Base-by-base conservation (phyloP, 2,113 vertebrate genomes). In the Ageneiosus marmoratus region DNA sequence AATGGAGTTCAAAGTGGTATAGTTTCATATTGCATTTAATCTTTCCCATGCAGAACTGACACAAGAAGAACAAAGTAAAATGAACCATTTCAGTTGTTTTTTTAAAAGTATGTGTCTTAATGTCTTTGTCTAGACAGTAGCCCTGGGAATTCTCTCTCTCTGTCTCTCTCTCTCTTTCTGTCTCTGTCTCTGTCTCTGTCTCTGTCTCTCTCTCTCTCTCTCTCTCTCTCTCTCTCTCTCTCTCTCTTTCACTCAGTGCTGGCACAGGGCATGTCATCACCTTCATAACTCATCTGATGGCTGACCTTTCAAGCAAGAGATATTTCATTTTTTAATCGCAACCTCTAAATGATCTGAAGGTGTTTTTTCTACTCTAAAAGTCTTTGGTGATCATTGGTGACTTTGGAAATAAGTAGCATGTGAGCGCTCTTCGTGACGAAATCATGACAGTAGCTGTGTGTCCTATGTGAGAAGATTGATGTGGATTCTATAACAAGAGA, bases 271-370 rank as follows among this genome's bases (percentile, higher is more conserved):
- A 75, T 48, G 41, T 62, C 56, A 63, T 55, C 69, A 69, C 56
- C 73, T 82, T 72, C 65, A 81, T 81, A 74, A 75, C 69, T 46
- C 70, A 74, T 62, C 80, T 82, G 80, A 74, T 74, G 56, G 44
- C 80, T 82, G 80, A 82, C 70, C 80, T 82, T 82, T 82, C 41
- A 29, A 80, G 78, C 60, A 37, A 44, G 51, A 34, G 34, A 81
- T 81, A 74, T 82, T 82, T 82, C 70, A 82, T 74, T 74, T 80
- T 75, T 74, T 74, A 74, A 82, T 60, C 56, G 55, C 80, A 82
- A 50, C 55, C 62, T 74, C 80, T 82, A 81, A 81, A 72, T 83
- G 63, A 69, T 77, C 4, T 44, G 24, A 32, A 48, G 37, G 56
- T 27, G n/a, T 79, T 58, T 70, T 83, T 72, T 60, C 13, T 18